Evolutionary conservation across 2,113 vertebrate species (phyloP), one percentile per base, ranked within the genome.

Genomic region (Charadrius vociferus): DNA sequence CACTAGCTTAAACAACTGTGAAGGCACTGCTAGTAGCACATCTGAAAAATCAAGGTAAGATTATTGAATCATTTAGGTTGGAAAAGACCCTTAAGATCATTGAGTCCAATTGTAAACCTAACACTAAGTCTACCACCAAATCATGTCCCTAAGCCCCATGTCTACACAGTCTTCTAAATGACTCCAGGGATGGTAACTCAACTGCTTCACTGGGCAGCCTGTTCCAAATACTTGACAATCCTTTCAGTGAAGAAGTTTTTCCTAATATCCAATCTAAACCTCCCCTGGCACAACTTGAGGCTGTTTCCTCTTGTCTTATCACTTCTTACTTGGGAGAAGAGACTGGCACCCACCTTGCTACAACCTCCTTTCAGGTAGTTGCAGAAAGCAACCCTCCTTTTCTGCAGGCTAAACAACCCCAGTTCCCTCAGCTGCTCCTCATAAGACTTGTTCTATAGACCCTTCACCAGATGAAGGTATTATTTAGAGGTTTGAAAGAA

Each of bases 1-100:
- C 95, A 94, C 98, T 98, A 99, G 98, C 97, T 98, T 99, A 98
- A 99, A 98, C 97, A 99, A 98, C 98, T 99, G 99, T 97, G 99
- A 99, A 84, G 97, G 98, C 97, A 98, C 99, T 98, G 98, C 99
- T 97, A 97, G 98, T 96, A 99, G 98, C 97, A 98, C 98, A 93
- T 97, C 99, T 97, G 99, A 99, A 94, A 99, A 98, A 94, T 97
- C 98, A 96, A 99, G 98, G 98, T 99, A 98, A 98, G 96, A 81
- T 36, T 59, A 59, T 36, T 36, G 58, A 59, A 36, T 59, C 22
- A 36, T 59, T 59, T 59, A 59, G 58, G 58, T 59, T 59, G 58
- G 58, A 59, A 36, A 59, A 59, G 58, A 36, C 34, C 58, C 13
- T 59, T 59, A 59, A 59, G 58, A 59, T 59, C 34, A 59, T 36